Percentiles rank a stretch among this genome's conserved stretches.
These are phyloP conservation scores for Odocoileus hemionus DNA, from an alignment of 2,113 vertebrate genomes.

Conservation along the genomic window DNA sequence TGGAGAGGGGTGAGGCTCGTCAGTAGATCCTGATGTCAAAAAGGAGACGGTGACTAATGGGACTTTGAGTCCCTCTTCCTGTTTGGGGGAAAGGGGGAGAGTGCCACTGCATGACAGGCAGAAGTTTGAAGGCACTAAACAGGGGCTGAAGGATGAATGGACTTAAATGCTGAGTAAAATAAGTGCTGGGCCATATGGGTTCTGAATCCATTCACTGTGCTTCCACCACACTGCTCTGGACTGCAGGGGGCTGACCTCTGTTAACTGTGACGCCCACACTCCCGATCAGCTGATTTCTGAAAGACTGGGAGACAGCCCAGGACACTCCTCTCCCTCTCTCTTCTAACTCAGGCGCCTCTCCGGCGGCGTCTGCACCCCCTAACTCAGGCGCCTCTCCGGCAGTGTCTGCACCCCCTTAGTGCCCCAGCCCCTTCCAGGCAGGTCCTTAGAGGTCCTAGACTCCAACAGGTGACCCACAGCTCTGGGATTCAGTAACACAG, in stretches of 20 bases:
- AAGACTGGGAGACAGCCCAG: not conserved
- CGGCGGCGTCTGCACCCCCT: not conserved
- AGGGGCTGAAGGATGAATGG: not conserved
- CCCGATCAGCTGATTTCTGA: not conserved
- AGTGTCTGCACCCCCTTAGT: not conserved
- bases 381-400: not conserved
- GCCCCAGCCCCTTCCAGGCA: not conserved
- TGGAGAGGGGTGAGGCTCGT: not conserved
- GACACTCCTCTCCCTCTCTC: not conserved
- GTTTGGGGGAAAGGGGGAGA: not conserved
- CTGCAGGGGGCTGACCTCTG: not conserved
- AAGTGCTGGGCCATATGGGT: not conserved
- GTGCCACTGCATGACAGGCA: not conserved
- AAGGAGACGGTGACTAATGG: not conserved
- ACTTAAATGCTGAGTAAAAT: not conserved
- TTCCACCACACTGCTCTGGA: not conserved
- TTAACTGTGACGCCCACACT: not conserved
- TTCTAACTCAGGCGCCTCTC: not conserved
- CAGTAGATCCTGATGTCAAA: not conserved
- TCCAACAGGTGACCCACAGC: not conserved
- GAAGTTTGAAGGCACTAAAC: not conserved
- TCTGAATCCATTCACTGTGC: not conserved
- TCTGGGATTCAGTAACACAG: not conserved
- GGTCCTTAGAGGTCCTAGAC: not conserved
- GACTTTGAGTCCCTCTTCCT: not conserved